A percentile compares a stretch with the other conserved stretches of the same genome.
Evolutionary conservation across 2,888 invertebrate genomes (phyloP).

Genomic region (Drosophila parthenogenetica): DNA sequence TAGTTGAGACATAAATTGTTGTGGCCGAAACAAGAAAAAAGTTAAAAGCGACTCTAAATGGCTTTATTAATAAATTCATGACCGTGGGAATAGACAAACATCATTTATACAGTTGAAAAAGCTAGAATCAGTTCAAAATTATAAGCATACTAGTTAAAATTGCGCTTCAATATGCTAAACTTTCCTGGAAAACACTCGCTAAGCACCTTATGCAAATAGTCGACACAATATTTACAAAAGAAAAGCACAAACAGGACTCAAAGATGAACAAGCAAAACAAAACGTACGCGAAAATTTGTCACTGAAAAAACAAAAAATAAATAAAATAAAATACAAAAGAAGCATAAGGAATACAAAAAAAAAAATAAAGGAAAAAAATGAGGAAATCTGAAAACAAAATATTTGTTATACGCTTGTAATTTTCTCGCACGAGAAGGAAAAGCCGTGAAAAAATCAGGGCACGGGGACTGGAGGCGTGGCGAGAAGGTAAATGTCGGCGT

Average conservation of each 20-base stretch:
- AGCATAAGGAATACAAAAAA: slow-evolving; percentile 28
- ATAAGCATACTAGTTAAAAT: slow-evolving; percentile 8
- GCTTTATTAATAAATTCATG: slow-evolving; percentile 55
- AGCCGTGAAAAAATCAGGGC: slow-evolving; percentile 46
- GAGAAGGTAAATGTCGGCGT: slow-evolving; percentile 45
- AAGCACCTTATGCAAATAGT: slow-evolving; percentile 77
- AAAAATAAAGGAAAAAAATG: slow-evolving; percentile 25
- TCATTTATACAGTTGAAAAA: neutral
- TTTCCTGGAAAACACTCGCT: slow-evolving; percentile 56
- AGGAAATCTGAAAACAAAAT: slow-evolving; percentile 71
- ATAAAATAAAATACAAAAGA: neutral
- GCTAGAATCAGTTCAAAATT: slow-evolving; percentile 39
- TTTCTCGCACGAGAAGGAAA: slow-evolving; percentile 59
- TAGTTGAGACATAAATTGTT: slow-evolving; percentile 57
- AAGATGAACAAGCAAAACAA: slow-evolving; percentile 28
- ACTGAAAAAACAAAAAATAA: slow-evolving; percentile 22
- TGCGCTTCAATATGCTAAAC: slow-evolving; percentile 63
- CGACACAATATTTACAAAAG: slow-evolving; percentile 43
- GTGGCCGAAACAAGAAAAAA: slow-evolving; percentile 22
- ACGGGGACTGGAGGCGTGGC: neutral
- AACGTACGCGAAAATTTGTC: slow-evolving; percentile 53
- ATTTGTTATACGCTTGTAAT: slow-evolving; percentile 80
- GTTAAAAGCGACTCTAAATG: slow-evolving; percentile 52
- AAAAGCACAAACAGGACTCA: slow-evolving; percentile 12
- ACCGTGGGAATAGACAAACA: slow-evolving; percentile 52